phyloP scores from a whole-genome alignment of 2,888 invertebrate species.

The Criorhina ranunculi region DNA sequence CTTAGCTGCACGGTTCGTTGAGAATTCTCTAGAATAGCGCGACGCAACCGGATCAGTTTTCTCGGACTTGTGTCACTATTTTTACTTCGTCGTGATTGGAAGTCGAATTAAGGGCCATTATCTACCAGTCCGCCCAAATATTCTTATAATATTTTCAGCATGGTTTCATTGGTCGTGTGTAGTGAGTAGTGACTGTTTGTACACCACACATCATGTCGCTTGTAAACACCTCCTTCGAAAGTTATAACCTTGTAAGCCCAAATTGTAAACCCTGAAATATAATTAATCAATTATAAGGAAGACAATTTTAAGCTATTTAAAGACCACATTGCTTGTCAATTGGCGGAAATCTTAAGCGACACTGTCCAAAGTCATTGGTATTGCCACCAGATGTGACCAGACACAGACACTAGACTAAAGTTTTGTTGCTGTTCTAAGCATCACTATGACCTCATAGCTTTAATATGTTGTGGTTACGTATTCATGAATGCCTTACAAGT shows the following conservation, averaged over 20 bases:
- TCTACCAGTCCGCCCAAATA: too few relatives aligned
- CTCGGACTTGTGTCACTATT: too few relatives aligned
- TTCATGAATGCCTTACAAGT: constrained; percentile 63
- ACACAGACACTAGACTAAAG: constrained; percentile 27
- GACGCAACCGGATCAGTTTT: too few relatives aligned
- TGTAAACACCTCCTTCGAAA: too few relatives aligned
- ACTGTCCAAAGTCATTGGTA: constrained; percentile 28
- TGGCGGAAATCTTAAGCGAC: constrained; percentile 20
- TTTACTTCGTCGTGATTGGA: too few relatives aligned
- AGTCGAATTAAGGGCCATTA: too few relatives aligned
- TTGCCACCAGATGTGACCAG: constrained; percentile 39
- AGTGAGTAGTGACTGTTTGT: too few relatives aligned
- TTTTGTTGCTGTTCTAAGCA: constrained; percentile 32
- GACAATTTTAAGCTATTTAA: constrained; percentile 12
- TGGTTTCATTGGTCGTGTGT: too few relatives aligned
- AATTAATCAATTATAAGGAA: not conserved
- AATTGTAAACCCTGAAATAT: not conserved
- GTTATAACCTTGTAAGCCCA: not conserved
- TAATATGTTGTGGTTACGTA: constrained; percentile 18
- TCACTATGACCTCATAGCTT: constrained; percentile 64
- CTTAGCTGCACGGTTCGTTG: too few relatives aligned
- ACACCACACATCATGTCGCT: too few relatives aligned
- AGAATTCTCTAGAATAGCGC: too few relatives aligned
- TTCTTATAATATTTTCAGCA: too few relatives aligned
- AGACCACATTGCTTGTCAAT: constrained; percentile 45